Base-by-base conservation (phyloP, 2,888 invertebrate species). In the Pteria penguin region DNA sequence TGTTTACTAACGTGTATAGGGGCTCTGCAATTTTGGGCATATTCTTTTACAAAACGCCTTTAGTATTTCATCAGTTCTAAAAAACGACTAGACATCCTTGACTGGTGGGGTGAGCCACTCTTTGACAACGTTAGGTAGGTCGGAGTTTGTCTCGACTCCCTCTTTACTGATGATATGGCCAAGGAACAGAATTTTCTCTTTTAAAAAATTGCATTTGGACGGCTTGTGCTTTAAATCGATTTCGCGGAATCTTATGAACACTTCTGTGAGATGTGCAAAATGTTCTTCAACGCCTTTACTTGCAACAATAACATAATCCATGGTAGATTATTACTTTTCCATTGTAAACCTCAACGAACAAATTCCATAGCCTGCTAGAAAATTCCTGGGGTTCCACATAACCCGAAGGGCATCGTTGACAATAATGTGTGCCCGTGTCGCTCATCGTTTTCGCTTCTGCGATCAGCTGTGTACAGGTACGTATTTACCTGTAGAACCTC, bases 321-420 rank as follows among this genome's bases (percentile, higher is more conserved):
- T n/a, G 57, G 57, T 57, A 57, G 24, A 57, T 57, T 22, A 36
- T 5, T 36, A 72, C 76, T 14, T 36, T 70, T 65, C 73, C 74
- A 73, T 0, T 67, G 60, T 5, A 80, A 27, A 3, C 73, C 79
- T 32, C 67, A 32, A 8, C 77, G 45, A 18, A 75, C 72, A 4
- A 71, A 29, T 22, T 79, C 62, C 63, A 82, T 74, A 0, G 61
- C 67, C 2, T 72, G 45, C 5, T 71, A 57, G 29, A 74, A 77
- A 4, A 79, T 81, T 18, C 74, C 78, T 5, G 80, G 81, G 14
- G 81, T 79, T 55, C 76, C 76, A 32, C 72, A 71, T 18, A 80
- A 60, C 0, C 84, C 81, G 60, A 79, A 75, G 4, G 57, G 57
- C 57, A 57, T 57, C 24, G 18, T 18, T 57, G 57, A n/a, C n/a